Evolutionary conservation across 2,113 vertebrate species (phyloP).

Genomic region (Tyrannus savana): DNA sequence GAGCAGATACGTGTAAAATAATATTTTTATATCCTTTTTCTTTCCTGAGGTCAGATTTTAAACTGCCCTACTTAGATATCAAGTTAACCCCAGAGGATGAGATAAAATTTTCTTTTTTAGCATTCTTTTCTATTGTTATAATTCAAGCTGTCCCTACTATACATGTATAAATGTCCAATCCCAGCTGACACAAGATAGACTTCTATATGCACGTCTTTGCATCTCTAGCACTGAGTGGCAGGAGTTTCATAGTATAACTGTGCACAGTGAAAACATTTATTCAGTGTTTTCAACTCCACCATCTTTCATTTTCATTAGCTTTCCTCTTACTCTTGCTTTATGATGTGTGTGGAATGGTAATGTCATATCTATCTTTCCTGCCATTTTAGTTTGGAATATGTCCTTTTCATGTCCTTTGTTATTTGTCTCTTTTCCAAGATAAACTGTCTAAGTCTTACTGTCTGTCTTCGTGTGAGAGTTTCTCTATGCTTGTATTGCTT

Average conservation of each 20-base stretch:
- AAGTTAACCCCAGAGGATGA: not conserved
- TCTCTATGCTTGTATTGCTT: constrained; percentile 29
- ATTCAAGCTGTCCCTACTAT: not conserved
- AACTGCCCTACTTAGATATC: not conserved
- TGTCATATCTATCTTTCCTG: constrained; percentile 14
- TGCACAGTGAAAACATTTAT: not conserved
- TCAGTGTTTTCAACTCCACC: not conserved
- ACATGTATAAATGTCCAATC: not conserved
- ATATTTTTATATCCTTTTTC: not conserved
- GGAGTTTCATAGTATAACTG: not conserved
- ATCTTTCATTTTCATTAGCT: constrained; percentile 16
- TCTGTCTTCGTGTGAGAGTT: not conserved
- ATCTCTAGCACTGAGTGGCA: not conserved
- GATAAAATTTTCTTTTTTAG: not conserved
- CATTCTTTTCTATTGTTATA: not conserved
- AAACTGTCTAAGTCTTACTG: constrained; percentile 2
- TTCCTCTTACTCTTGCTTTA: not conserved
- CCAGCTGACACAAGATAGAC: not conserved
- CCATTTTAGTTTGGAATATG: not conserved
- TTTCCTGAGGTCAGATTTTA: not conserved
- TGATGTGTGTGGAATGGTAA: constrained; percentile 13
- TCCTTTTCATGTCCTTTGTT: constrained; percentile 49
- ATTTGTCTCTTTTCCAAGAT: constrained; percentile 39
- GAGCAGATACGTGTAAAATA: not conserved
- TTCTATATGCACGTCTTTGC: not conserved